A percentile compares a stretch with the other conserved stretches of the same genome.
These are phyloP conservation scores for Pharmacophagus antenor DNA, from an alignment of 2,888 invertebrate genomes.

Conservation along the genomic window DNA sequence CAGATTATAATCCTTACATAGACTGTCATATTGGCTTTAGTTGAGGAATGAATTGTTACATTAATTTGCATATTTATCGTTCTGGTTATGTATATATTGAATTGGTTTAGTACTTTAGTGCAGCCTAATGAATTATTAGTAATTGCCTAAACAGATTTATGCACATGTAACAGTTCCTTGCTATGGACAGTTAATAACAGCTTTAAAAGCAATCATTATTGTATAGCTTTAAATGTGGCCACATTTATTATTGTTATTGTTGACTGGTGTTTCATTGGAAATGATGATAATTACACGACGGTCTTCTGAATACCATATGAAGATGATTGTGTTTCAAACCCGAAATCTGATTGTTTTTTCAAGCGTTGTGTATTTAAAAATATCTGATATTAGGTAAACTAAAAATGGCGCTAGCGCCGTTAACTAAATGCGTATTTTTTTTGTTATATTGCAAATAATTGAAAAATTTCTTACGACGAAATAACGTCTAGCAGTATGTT, in stretches of 20 bases:
- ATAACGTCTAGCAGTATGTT: not conserved
- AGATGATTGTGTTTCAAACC: conserved; percentile 72
- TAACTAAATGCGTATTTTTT: too few relatives aligned
- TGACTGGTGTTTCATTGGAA: conserved; percentile 12
- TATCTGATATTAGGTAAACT: too few relatives aligned
- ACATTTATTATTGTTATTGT: not conserved
- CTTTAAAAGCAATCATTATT: not conserved
- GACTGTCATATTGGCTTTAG: not conserved
- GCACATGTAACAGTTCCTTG: not conserved
- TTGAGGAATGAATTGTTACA: not conserved
- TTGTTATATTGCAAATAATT: too few relatives aligned
- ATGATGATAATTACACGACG: conserved; percentile 82
- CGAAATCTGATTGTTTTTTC: conserved; percentile 61
- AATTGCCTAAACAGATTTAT: not conserved
- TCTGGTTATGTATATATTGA: not conserved
- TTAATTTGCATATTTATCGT: not conserved
- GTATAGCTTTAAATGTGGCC: not conserved
- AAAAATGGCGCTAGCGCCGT: too few relatives aligned
- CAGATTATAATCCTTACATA: not conserved
- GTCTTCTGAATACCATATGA: conserved; percentile 79
- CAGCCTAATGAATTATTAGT: too few relatives aligned
- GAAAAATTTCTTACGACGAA: not conserved
- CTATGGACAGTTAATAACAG: not conserved
- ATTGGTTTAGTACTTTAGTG: too few relatives aligned
- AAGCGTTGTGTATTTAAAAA: conserved; percentile 9